Base-by-base conservation (phyloP, 1,140 invertebrate genomes). In the Mesaphorura yosii region DNA sequence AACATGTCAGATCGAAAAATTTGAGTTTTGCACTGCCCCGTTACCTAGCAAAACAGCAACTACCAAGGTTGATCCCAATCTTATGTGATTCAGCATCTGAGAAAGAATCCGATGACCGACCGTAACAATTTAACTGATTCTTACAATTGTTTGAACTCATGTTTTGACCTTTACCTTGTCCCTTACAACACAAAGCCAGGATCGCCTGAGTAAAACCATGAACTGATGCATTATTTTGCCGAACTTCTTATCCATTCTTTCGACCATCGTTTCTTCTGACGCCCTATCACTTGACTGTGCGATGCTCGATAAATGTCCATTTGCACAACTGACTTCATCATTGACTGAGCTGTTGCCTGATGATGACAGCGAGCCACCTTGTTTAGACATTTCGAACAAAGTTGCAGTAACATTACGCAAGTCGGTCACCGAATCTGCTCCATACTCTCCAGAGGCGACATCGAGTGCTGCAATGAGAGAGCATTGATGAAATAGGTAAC, bases 401-500 rank as follows among this genome's bases (percentile, higher is more conserved):
- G n/a, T n/a, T 10, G 88, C 85, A 60, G 80, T 75, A 1, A 86
- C 88, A 7, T 82, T 76, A 23, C 88, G 86, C 39, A 95, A 72
- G 66, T 84, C 87, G 55, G 82, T 78, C 5, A 88, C 81, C 66
- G 84, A 86, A 55, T 59, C 50, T 25, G 90, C 86, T 1, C 91
- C 90, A 66, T 91, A 88, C 66, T 95, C 90, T 0, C 90, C 89
- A 58, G 84, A 84, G 1, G 89, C 88, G 20, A 94, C 86, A 69
- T 94, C 89, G 79, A 93, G 88, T n/a, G 90, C 47, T 94, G 72
- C 66, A 84, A 12, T 26, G 88, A 86, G 39, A 95, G n/a, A 55
- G n/a, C 1, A 19, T n/a, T 2, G n/a, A n/a, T n/a, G n/a, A n/a
- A n/a, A n/a, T n/a, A n/a, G n/a, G n/a, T n/a, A n/a, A n/a, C n/a